Conservation (phyloP, 2,113 vertebrate genomes). For the Mugil cephalus region DNA sequence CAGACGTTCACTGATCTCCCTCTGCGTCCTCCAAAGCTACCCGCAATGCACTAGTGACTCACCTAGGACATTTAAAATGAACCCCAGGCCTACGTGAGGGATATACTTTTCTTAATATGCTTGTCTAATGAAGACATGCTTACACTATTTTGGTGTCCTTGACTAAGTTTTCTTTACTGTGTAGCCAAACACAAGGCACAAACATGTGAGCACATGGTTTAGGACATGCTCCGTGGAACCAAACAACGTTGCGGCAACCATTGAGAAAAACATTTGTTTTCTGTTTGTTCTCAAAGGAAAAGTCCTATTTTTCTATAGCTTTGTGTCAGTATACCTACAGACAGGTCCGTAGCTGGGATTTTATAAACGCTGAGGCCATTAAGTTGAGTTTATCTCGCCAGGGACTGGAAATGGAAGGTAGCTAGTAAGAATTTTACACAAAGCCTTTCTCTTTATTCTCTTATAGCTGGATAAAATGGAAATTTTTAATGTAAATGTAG, state of each 20-base stretch:
- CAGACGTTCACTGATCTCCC: slow-evolving; percentile 13
- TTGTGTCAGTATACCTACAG: not conserved
- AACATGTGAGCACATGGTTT: slow-evolving; percentile 47
- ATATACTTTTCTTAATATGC: slow-evolving; percentile 18
- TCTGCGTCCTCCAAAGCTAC: slow-evolving; percentile 39
- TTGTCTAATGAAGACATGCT: slow-evolving; percentile 27
- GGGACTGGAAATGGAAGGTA: slow-evolving; percentile 6
- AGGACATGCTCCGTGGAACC: slow-evolving; percentile 33
- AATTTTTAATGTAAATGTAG: not conserved
- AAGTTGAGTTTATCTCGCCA: not conserved
- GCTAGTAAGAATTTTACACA: not conserved
- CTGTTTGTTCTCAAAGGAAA: slow-evolving; percentile 22
- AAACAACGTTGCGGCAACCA: slow-evolving; percentile 28
- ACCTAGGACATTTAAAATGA: slow-evolving; percentile 29
- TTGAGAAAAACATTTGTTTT: slow-evolving; percentile 29
- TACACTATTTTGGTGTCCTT: slow-evolving; percentile 48
- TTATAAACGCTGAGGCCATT: not conserved
- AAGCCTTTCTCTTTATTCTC: not conserved
- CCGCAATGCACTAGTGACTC: slow-evolving; percentile 45
- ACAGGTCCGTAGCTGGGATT: not conserved
- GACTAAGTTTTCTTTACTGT: slow-evolving; percentile 43
- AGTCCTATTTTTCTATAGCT: not conserved
- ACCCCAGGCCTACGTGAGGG: slow-evolving; percentile 20
- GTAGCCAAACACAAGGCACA: slow-evolving; percentile 62
- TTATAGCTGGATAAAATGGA: not conserved